Conservation (phyloP, 1,140 invertebrate species). For the Pissodes strobi region DNA sequence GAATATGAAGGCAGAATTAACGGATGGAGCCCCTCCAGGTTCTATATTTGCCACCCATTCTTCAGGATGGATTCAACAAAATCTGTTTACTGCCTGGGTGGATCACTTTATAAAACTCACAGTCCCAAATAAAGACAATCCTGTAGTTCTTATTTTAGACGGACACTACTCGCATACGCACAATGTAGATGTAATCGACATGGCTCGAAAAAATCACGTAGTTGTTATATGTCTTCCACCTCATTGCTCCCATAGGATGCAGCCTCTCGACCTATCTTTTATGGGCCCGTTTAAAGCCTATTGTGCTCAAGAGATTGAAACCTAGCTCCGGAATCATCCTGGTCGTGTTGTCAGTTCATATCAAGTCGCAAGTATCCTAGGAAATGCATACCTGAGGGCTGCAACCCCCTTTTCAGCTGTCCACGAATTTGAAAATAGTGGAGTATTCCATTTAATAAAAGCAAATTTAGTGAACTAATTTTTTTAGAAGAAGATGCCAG, state of each 20-base stretch:
- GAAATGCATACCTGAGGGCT: no score
- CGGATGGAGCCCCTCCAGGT: slow-evolving; percentile 34
- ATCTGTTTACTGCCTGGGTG: slow-evolving; percentile 4
- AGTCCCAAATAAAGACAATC: slow-evolving; percentile 5
- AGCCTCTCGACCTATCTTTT: slow-evolving; percentile 52
- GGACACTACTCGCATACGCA: slow-evolving; percentile 46
- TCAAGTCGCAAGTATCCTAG: no score
- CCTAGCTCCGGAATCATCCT: no score
- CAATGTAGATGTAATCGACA: slow-evolving; percentile 43
- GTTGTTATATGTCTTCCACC: slow-evolving; percentile 49
- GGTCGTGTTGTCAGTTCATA: no score
- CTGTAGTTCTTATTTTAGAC: slow-evolving; percentile 48
- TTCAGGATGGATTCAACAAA: neutral
- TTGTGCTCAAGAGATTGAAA: no score
- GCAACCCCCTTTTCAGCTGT: no score
- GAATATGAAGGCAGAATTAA: slow-evolving; percentile 37
- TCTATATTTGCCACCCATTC: slow-evolving; percentile 32
- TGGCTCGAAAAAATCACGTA: slow-evolving; percentile 43
- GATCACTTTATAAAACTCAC: no score
- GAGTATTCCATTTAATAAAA: no score
- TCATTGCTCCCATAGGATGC: slow-evolving; percentile 52
- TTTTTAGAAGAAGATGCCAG: no score
- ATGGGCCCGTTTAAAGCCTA: no score
- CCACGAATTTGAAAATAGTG: no score
- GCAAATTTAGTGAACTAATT: no score